These are phyloP conservation scores for Phalangium opilio DNA, from an alignment of 2,888 invertebrate species.

Conservation along the genomic window DNA sequence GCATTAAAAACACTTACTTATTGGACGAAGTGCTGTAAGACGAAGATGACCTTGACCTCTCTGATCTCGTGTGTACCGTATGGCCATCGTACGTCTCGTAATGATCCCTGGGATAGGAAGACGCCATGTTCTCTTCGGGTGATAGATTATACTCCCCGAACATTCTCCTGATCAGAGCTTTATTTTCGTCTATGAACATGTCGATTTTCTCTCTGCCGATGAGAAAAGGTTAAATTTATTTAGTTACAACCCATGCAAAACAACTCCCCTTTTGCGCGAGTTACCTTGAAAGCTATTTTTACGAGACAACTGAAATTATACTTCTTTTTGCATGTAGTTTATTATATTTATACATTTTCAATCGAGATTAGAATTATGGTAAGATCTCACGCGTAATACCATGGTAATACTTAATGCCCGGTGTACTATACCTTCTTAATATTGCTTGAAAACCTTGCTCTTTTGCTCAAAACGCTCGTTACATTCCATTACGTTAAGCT, in stretches of 20 bases:
- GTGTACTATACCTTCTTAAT: no score
- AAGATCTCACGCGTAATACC: no score
- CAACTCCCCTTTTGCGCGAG: not conserved
- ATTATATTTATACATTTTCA: no score
- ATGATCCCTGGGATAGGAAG: conserved; percentile 34
- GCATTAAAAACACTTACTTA: no score
- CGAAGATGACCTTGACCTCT: conserved; percentile 9
- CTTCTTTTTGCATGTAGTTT: not conserved
- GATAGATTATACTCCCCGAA: conserved; percentile 66
- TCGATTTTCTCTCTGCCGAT: conserved; percentile 69
- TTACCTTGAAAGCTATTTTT: not conserved
- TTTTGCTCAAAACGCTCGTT: no score
- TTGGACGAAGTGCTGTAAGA: conserved; percentile 16
- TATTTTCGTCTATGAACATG: conserved; percentile 82
- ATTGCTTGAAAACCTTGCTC: no score
- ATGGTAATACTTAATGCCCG: no score
- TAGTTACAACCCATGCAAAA: not conserved
- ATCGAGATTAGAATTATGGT: no score
- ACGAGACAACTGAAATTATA: no score
- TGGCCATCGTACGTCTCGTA: conserved; percentile 18
- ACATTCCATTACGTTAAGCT: no score
- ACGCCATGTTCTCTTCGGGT: conserved; percentile 35
- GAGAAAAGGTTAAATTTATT: not conserved
- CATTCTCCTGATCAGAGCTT: conserved; percentile 82
- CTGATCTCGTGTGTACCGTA: conserved; percentile 14